Percentiles rank a stretch among this genome's conserved stretches.
Evolutionary conservation across 2,113 vertebrate species (phyloP).

Genomic region (Hiodon tergisus): DNA sequence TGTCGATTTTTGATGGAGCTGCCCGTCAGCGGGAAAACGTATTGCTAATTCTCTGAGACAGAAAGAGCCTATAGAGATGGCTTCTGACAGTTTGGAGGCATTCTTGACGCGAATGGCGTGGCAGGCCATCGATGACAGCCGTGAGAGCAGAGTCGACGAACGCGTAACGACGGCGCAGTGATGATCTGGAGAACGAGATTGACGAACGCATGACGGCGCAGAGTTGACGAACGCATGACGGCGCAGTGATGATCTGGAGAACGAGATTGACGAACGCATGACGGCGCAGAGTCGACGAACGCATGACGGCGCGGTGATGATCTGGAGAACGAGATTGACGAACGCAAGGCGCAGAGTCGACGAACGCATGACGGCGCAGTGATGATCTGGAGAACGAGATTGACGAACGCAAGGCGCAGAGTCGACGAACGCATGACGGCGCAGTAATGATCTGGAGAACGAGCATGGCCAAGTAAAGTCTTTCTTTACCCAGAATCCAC

Average conservation of each 20-base stretch:
- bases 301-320: too few relatives aligned
- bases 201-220: too few relatives aligned
- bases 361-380: too few relatives aligned
- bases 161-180: not conserved
- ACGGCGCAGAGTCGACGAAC: too few relatives aligned
- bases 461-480: too few relatives aligned
- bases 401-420: too few relatives aligned
- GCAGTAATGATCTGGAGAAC: not conserved
- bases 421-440: slow-evolving; percentile 1
- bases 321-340: too few relatives aligned
- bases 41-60: slow-evolving; percentile 18
- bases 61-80: slow-evolving; percentile 16
- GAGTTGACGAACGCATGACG: slow-evolving; percentile 5
- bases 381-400: too few relatives aligned
- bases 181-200: too few relatives aligned
- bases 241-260: slow-evolving; percentile 12
- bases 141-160: not conserved
- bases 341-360: too few relatives aligned
- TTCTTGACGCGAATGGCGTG: slow-evolving; percentile 13
- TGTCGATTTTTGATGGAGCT: slow-evolving; percentile 11
- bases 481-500: too few relatives aligned
- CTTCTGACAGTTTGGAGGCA: slow-evolving; percentile 14
- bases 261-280: too few relatives aligned
- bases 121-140: slow-evolving; percentile 18
- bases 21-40: slow-evolving; percentile 21